Evolutionary conservation across 2,113 vertebrate genomes (phyloP), one percentile per base, ranked within the genome.

Genomic region (Clarias batrachus): DNA sequence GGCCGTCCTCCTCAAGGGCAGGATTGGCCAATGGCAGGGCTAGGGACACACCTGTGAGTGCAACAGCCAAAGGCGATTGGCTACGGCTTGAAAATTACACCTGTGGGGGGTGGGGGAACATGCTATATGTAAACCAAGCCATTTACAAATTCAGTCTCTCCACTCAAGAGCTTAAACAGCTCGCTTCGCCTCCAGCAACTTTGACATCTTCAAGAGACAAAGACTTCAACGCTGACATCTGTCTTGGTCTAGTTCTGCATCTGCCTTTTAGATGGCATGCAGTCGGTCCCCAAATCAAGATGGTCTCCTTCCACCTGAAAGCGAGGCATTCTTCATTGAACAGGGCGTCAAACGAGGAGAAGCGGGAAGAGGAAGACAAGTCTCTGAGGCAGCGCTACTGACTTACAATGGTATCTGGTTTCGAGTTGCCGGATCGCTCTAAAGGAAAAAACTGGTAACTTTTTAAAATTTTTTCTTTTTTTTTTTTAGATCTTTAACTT

Each of bases 41-140:
- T 81, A 57, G 90, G 94, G 97, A 97, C 97, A 98, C 97, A 99
- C 98, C 97, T 99, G 98, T 91, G 88, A 93, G 89, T 21, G 80
- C 93, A 89, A 93, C 94, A 90, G 93, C 93, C 94, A 86, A 91
- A 90, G 90, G 93, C 95, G 96, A 99, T 99, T 99, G 98, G 98
- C 91, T 93, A 91, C 86, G 12, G 92, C 74, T 88, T 83, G 91
- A 94, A 95, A 96, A 96, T 96, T 95, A 96, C 97, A 98, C 98
- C 97, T 99, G 97, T 95, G 93, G 93, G 93, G 93, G 97, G 96
- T 95, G 94, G 95, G 94, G 93, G 92, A 93, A 90, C 74, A 93
- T 94, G 89, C 93, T 97, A 95, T 97, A 96, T 98, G 97, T 98
- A 99, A 99, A 97, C 94, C 94, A 96, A 97, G 95, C 96, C 94